phyloP scores from a whole-genome alignment of 2,113 vertebrate genomes.

The Planiliza haematocheilus region DNA sequence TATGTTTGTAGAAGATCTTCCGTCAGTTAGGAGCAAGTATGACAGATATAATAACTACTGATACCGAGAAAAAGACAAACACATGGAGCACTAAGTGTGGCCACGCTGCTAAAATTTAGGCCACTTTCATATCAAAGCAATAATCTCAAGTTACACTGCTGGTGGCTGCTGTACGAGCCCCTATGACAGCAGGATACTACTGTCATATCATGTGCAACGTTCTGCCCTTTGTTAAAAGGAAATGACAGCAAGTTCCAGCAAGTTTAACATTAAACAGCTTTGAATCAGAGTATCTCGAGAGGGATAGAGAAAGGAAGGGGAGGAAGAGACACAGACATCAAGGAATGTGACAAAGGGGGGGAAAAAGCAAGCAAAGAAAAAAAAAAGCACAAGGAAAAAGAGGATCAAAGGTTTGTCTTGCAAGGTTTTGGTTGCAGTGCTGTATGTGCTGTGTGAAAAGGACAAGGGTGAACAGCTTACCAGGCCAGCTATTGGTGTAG shows the following conservation, averaged over 20 bases:
- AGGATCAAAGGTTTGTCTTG: neutral
- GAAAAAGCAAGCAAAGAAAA: neutral
- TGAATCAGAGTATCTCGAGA: neutral
- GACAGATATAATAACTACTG: neutral
- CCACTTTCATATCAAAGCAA: neutral
- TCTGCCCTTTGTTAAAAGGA: neutral
- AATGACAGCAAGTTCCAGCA: neutral
- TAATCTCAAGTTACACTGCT: neutral
- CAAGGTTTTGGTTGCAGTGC: neutral
- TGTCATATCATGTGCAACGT: neutral
- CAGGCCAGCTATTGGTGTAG: conserved; percentile 94
- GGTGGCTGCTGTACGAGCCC: too few species aligned
- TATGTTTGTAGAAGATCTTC: neutral
- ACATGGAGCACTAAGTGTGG: too few species aligned
- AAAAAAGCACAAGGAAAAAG: neutral
- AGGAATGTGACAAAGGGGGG: neutral
- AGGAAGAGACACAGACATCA: neutral
- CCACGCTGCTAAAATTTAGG: too few species aligned
- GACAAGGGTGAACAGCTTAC: conserved; percentile 63
- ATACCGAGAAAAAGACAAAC: neutral
- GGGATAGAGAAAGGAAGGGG: neutral
- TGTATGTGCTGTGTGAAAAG: neutral
- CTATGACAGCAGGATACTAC: neutral
- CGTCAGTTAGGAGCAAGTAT: too few species aligned
- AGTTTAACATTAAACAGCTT: neutral